A percentile compares a stretch with the other conserved stretches of the same genome.
Evolutionary conservation across 2,797 vertebrate genomes (phyloP).

Genomic region (Phoebastria nigripes): DNA sequence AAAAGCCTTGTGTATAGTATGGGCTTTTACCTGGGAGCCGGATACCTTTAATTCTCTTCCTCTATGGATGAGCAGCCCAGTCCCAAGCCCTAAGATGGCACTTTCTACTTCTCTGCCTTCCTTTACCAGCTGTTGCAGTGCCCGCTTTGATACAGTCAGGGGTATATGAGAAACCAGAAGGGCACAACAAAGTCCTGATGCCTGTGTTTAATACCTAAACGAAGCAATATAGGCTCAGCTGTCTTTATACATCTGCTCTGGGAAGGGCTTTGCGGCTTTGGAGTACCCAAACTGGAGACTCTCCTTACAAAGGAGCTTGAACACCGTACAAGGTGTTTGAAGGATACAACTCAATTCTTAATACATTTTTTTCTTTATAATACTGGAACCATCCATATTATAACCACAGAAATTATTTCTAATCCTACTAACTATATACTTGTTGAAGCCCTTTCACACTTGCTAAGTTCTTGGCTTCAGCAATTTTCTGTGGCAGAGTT

Average conservation of each 20-base stretch:
- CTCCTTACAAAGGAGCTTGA: neutral
- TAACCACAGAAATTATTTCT: neutral
- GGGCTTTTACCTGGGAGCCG: neutral
- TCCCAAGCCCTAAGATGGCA: neutral
- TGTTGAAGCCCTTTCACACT: neutral
- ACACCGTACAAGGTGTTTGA: neutral
- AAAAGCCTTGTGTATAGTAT: neutral
- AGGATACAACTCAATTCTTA: neutral
- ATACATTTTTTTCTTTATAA: neutral
- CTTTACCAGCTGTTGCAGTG: neutral
- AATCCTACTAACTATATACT: neutral
- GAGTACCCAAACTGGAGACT: neutral
- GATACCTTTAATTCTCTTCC: neutral
- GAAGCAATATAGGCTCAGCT: neutral
- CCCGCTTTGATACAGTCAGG: neutral
- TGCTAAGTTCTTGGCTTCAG: neutral
- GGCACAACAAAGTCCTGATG: neutral
- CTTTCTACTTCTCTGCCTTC: neutral
- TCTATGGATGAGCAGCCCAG: neutral
- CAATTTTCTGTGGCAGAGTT: neutral
- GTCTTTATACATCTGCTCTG: neutral
- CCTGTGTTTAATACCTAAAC: neutral
- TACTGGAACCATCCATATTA: neutral
- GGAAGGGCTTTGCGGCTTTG: neutral
- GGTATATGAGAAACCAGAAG: neutral